Percentiles rank a stretch among this genome's conserved stretches.
Evolutionary conservation across 2,888 invertebrate genomes (phyloP).

Genomic region (Rambutsinella grinnellia): DNA sequence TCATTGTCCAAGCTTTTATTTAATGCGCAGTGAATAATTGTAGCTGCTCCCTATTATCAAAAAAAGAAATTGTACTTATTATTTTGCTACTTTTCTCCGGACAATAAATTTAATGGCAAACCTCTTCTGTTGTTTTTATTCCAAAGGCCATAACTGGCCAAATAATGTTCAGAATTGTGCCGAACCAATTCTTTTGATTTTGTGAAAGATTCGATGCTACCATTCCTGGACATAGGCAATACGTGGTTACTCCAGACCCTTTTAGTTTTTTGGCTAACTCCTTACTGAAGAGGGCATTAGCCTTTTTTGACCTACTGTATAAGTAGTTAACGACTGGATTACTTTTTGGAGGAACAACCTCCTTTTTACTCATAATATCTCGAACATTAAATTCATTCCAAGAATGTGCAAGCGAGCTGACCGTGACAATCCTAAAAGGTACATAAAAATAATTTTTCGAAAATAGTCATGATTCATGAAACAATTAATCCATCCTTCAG

Average conservation of each 20-base stretch:
- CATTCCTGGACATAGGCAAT: conserved; percentile 47
- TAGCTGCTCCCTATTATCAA: too few species aligned
- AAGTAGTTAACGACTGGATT: too few species aligned
- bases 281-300: conserved; percentile 68
- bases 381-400: conserved; percentile 66
- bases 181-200: background rate
- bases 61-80: too few species aligned
- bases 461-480: background rate
- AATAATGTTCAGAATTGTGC: background rate
- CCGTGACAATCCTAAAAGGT: conserved; percentile 69
- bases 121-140: too few species aligned
- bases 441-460: conserved; percentile 1
- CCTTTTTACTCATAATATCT: conserved; percentile 64
- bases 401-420: conserved; percentile 69
- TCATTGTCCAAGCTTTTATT: too few species aligned
- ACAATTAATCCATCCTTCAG: background rate
- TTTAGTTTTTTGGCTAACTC: conserved; percentile 67
- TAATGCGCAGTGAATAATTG: too few species aligned
- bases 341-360: background rate
- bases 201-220: too few species aligned
- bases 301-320: conserved; percentile 69
- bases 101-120: too few species aligned
- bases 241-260: conserved; percentile 62
- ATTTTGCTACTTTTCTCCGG: too few species aligned
- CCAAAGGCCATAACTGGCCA: too few species aligned